phyloP scores from a whole-genome alignment of 23 tunicate species.

The Trididemnum miniatum region DNA sequence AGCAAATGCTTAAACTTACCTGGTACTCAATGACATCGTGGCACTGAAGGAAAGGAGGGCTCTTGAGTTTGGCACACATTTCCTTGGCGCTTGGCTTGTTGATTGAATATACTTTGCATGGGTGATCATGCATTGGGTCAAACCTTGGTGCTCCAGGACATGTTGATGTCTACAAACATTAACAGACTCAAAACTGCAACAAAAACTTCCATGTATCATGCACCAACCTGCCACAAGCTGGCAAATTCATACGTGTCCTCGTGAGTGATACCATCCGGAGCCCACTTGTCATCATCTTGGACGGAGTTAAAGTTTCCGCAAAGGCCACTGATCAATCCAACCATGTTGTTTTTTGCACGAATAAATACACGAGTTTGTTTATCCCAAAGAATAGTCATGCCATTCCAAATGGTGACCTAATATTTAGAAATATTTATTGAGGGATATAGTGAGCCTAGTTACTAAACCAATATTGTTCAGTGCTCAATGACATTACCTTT shows the following conservation, averaged over 20 bases:
- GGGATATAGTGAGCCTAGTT: too few species aligned
- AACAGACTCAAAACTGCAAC: too few species aligned
- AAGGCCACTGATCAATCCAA: constrained; percentile 88
- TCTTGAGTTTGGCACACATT: constrained; percentile 61
- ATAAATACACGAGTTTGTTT: constrained; percentile 74
- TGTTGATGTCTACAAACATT: constrained; percentile 58
- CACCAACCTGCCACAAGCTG: constrained; percentile 90
- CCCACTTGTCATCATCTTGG: constrained; percentile 96
- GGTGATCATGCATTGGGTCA: constrained; percentile 78
- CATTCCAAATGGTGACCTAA: constrained; percentile 96
- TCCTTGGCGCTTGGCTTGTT: constrained; percentile 87
- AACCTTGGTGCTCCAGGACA: constrained; percentile 89
- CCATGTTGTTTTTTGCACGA: constrained; percentile 90
- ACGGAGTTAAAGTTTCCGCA: constrained; percentile 97
- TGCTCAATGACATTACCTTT: constrained; percentile 69
- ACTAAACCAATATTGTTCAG: too few species aligned
- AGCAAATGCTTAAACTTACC: constrained; percentile 27
- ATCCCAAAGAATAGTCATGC: constrained; percentile 99
- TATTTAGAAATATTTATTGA: too few species aligned
- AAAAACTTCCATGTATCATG: not conserved
- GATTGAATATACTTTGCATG: constrained; percentile 85
- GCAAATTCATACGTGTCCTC: constrained; percentile 95
- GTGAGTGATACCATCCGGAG: constrained; percentile 98
- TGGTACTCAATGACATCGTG: constrained; percentile 97
- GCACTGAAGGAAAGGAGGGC: constrained; percentile 87